phyloP scores from a whole-genome alignment of 2,888 invertebrate species.

The Nymphalis polychloros region DNA sequence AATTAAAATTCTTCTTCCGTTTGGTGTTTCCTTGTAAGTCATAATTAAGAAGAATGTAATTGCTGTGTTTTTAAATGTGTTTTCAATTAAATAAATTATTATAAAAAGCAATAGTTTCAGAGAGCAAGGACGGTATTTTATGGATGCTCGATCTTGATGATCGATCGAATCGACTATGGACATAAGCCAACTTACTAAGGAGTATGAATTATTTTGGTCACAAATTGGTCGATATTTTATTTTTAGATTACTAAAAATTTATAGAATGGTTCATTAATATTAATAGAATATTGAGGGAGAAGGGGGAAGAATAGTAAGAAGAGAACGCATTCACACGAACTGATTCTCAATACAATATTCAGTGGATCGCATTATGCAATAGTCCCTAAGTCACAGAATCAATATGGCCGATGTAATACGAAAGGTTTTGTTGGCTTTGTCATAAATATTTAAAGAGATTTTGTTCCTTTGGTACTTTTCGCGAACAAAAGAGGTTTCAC shows the following conservation, averaged over 20 bases:
- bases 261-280: conserved; percentile 6
- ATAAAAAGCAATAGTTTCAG: too few relatives aligned
- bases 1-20: too few relatives aligned
- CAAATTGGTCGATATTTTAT: too few relatives aligned
- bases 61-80: too few relatives aligned
- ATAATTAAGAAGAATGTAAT: too few relatives aligned
- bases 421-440: conserved; percentile 64
- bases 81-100: too few relatives aligned
- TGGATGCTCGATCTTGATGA: too few relatives aligned
- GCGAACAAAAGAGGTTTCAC: conserved; percentile 12
- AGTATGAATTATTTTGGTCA: too few relatives aligned
- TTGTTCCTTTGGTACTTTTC: conserved; percentile 24
- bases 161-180: too few relatives aligned
- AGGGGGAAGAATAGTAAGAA: conserved; percentile 27
- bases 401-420: conserved; percentile 68
- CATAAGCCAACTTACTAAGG: too few relatives aligned
- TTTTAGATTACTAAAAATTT: neutral
- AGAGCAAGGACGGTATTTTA: too few relatives aligned
- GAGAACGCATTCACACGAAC: conserved; percentile 40
- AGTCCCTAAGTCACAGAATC: conserved; percentile 71
- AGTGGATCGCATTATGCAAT: conserved; percentile 70
- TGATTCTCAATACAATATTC: conserved; percentile 66
- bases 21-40: too few relatives aligned
- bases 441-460: conserved; percentile 71
- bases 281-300: conserved; percentile 25